Evolutionary conservation across 1,140 invertebrate genomes (phyloP).

Genomic region (Heliconius nattereri): DNA sequence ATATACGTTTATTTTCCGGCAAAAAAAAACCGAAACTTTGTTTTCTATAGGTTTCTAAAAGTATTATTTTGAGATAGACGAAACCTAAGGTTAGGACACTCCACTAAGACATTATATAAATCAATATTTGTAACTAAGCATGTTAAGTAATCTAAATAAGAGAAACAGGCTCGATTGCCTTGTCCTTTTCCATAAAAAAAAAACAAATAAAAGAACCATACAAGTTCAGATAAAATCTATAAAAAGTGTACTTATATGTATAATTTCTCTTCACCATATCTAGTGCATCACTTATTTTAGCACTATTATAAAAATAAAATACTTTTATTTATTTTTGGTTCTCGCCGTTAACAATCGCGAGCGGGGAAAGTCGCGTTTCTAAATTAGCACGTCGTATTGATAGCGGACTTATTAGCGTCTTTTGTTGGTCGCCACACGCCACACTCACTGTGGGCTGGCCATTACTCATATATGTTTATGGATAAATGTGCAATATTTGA

Average conservation of each 20-base stretch:
- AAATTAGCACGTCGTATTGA: conserved; percentile 72
- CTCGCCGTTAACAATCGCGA: conserved; percentile 53
- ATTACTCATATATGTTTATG: background rate
- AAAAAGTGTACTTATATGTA: background rate
- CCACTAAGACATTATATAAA: too few species aligned
- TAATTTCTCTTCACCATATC: conserved; percentile 5
- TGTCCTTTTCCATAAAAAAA: too few species aligned
- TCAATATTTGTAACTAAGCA: too few species aligned
- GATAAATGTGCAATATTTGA: background rate
- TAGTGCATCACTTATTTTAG: conserved; percentile 15
- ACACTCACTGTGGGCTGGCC: conserved; percentile 36
- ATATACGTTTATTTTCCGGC: too few species aligned
- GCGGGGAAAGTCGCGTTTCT: conserved; percentile 69
- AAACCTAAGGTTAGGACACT: too few species aligned
- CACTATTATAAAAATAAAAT: conserved; percentile 14
- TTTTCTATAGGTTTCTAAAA: too few species aligned
- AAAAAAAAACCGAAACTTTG: too few species aligned
- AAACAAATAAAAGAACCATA: too few species aligned
- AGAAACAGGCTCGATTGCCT: too few species aligned
- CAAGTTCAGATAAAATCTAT: too few species aligned
- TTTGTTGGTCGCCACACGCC: conserved; percentile 57
- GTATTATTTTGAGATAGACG: too few species aligned
- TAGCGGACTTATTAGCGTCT: conserved; percentile 68
- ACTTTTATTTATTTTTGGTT: conserved; percentile 17
- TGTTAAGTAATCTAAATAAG: too few species aligned